Conservation (phyloP, 2,797 vertebrate genomes). For the Bovichtus variegatus region DNA sequence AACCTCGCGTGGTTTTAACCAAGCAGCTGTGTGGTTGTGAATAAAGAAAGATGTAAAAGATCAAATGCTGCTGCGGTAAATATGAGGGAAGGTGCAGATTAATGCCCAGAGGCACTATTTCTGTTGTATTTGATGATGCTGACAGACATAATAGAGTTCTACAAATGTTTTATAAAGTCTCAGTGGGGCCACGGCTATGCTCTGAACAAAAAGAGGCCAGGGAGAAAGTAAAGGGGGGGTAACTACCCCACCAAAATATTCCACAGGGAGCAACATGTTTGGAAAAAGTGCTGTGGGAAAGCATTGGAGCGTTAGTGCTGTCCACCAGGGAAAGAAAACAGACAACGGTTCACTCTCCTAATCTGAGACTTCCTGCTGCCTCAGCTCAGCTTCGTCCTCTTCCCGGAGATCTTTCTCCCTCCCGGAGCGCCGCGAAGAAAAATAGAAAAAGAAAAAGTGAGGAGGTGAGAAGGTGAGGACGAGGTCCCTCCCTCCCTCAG, state of each 20-base stretch:
- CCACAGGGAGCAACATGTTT: slow-evolving; percentile 42
- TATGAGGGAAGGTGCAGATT: slow-evolving; percentile 62
- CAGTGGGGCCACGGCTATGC: slow-evolving; percentile 1
- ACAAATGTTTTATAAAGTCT: slow-evolving; percentile 66
- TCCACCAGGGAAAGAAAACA: slow-evolving; percentile 43
- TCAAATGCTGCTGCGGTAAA: slow-evolving; percentile 63
- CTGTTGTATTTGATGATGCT: slow-evolving; percentile 63
- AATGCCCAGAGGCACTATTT: slow-evolving; percentile 60
- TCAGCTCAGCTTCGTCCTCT: slow-evolving; percentile 28
- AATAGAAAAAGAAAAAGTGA: background rate
- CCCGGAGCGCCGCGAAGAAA: background rate
- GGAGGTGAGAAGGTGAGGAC: slow-evolving; percentile 55
- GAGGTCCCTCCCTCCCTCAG: slow-evolving; percentile 46
- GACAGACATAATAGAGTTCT: slow-evolving; percentile 67
- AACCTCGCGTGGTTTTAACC: slow-evolving; percentile 24
- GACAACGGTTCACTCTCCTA: slow-evolving; percentile 36
- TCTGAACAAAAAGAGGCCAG: background rate
- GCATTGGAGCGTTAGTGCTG: slow-evolving; percentile 26
- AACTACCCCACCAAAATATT: slow-evolving; percentile 43
- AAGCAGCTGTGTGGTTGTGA: slow-evolving; percentile 8
- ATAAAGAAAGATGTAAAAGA: slow-evolving; percentile 42
- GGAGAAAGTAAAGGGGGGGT: background rate
- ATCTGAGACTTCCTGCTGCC: slow-evolving; percentile 52
- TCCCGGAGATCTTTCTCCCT: slow-evolving; percentile 9
- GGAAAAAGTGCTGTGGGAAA: slow-evolving; percentile 37